Conservation (phyloP, 2,113 vertebrate genomes). For the Tragulus kanchil region DNA sequence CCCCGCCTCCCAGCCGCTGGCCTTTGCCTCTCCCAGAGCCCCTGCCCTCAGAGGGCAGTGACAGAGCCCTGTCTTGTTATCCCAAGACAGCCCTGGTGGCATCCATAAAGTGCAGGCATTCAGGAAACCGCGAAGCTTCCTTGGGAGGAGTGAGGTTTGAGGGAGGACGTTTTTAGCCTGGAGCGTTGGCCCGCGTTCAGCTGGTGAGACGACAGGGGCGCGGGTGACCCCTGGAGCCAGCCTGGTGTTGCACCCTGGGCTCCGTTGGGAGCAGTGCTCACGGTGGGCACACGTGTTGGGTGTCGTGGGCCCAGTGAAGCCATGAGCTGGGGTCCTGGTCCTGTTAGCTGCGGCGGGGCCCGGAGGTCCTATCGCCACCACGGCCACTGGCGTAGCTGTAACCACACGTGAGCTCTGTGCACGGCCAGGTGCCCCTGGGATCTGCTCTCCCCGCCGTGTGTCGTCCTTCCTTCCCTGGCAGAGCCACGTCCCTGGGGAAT, state of each 20-base stretch:
- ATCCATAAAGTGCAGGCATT: too few species aligned
- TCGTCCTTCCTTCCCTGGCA: neutral
- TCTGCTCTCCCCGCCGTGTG: neutral
- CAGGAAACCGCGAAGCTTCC: neutral
- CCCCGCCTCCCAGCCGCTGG: neutral
- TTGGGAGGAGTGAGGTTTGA: neutral
- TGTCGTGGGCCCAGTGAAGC: constrained; percentile 16
- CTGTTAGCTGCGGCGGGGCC: neutral
- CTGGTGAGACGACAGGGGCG: neutral
- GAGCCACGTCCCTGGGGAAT: fast-evolving
- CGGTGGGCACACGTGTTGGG: neutral
- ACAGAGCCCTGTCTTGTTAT: too few species aligned
- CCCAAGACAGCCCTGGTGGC: neutral
- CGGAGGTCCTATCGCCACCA: constrained; percentile 28
- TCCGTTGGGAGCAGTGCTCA: neutral
- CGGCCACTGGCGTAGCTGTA: neutral
- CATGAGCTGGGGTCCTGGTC: neutral
- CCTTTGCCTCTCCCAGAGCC: neutral
- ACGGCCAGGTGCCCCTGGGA: neutral
- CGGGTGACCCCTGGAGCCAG: neutral
- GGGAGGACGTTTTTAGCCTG: too few species aligned
- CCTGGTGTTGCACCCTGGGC: neutral
- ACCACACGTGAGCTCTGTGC: neutral
- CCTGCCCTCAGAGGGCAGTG: neutral
- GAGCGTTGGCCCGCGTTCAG: neutral